Base-by-base conservation (phyloP, 2,113 vertebrate genomes). In the Empidonax traillii region DNA sequence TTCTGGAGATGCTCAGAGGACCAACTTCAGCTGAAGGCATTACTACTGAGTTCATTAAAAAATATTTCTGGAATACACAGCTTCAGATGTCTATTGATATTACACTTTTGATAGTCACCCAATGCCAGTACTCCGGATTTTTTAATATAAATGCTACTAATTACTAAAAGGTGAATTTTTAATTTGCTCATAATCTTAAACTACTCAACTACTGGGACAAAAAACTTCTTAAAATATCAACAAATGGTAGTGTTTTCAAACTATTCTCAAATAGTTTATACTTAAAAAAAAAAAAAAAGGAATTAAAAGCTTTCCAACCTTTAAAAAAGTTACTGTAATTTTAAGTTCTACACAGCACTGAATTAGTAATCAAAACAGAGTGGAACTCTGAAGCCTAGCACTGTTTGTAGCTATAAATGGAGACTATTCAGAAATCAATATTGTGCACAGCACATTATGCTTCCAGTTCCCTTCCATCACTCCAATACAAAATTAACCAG, bases 21-120 rank as follows among this genome's bases (percentile, higher is more conserved):
- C 5, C 28, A 58, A 5, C 66, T 87, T 81, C 69, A 91, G n/a
- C 2, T 69, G 31, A 80, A 85, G 22, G 30, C 39, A 52, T 7
- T 33, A 43, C 12, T 63, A 17, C 30, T 43, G 24, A 66, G 14
- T 25, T 59, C 52, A 85, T 27, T n/a, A 31, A 71, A 41, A 31
- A 41, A 31, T 17, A 51, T 3, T 58, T 56, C 12, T 46, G n/a
- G 23, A 90, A 62, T 30, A 62, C 9, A 85, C 6, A 56, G 20
- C 5, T 88, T 67, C 43, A 74, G 51, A 7, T 31, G 17, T 41
- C 33, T 44, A 21, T 0, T 41, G 21, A 58, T 27, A 31, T 17
- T 53, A 41, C 0, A 0, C 3, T 8, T 65, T 35, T 0, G 0
- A 20, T 1, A 13, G 17, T 43, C 31, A 87, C 8, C 2, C 22